Evolutionary conservation across 2,797 vertebrate genomes (phyloP).

Genomic region (Phrynocephalus guinanensis): DNA sequence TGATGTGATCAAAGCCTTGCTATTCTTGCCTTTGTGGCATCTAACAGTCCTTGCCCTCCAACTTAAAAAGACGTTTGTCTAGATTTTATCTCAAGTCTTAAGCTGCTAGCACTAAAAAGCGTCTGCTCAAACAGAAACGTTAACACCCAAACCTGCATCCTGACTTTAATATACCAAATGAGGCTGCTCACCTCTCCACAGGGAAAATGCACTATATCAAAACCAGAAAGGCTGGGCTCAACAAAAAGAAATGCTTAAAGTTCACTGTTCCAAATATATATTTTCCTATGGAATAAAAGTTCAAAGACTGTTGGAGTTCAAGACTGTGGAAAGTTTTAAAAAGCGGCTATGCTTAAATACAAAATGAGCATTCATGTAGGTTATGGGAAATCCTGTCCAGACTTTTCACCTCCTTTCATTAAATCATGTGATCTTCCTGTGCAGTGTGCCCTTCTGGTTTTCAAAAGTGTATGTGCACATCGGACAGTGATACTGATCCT

Average conservation of each 20-base stretch:
- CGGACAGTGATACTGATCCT: neutral
- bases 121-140: slow-evolving; percentile 56
- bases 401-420: neutral
- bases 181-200: slow-evolving; percentile 48
- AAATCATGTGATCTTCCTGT: neutral
- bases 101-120: slow-evolving; percentile 52
- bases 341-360: neutral
- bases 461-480: neutral
- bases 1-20: slow-evolving; percentile 59
- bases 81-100: slow-evolving; percentile 59
- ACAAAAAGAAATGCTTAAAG: slow-evolving; percentile 41
- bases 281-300: slow-evolving; percentile 27
- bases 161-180: slow-evolving; percentile 51
- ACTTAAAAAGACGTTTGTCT: slow-evolving; percentile 47
- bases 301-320: slow-evolving; percentile 38
- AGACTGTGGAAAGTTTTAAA: slow-evolving; percentile 48
- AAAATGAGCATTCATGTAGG: slow-evolving; percentile 15
- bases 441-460: too few species aligned
- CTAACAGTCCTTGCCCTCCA: slow-evolving; percentile 43
- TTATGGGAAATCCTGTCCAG: slow-evolving; percentile 31
- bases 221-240: slow-evolving; percentile 54
- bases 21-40: slow-evolving; percentile 38
- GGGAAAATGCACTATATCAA: slow-evolving; percentile 44
- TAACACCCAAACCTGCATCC: slow-evolving; percentile 38
- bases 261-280: slow-evolving; percentile 42